Conservation (phyloP, 1,140 invertebrate species). For the Megathymus violae region DNA sequence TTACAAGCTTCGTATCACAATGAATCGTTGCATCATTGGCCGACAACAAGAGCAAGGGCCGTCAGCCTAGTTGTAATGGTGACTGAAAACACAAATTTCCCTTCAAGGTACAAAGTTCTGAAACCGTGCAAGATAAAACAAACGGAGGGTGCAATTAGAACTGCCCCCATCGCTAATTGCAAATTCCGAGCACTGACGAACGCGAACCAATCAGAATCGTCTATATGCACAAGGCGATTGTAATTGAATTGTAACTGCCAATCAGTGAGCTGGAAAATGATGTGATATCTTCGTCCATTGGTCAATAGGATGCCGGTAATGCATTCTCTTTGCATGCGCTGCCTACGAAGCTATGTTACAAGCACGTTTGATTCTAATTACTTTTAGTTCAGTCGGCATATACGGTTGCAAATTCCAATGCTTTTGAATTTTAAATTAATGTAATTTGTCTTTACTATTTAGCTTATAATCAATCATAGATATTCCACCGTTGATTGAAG, state of each 20-base stretch:
- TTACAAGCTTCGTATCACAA: neutral
- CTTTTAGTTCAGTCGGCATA: neutral
- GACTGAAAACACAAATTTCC: neutral
- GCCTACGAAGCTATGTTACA: slow-evolving; percentile 1
- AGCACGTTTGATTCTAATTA: slow-evolving; percentile 4
- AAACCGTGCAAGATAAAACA: slow-evolving; percentile 25
- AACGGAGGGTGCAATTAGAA: slow-evolving; percentile 24
- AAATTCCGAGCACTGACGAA: slow-evolving; percentile 25
- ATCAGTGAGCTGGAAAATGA: slow-evolving; percentile 31
- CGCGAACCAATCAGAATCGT: slow-evolving; percentile 27
- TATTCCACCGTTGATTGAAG: too few species aligned
- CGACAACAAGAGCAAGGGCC: neutral
- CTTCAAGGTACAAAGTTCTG: neutral
- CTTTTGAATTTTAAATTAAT: too few species aligned
- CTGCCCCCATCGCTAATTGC: slow-evolving; percentile 22
- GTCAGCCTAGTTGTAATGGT: slow-evolving; percentile 5
- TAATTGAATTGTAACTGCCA: slow-evolving; percentile 32
- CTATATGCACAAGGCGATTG: slow-evolving; percentile 27
- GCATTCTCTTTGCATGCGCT: slow-evolving; percentile 26
- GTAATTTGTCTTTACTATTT: too few species aligned
- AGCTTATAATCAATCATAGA: too few species aligned
- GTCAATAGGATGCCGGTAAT: slow-evolving; percentile 17
- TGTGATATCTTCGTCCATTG: slow-evolving; percentile 30
- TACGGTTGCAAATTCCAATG: too few species aligned
- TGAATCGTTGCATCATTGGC: neutral